These are phyloP conservation scores for Pantelozetes paolii DNA, from an alignment of 2,888 invertebrate species.

Conservation along the genomic window DNA sequence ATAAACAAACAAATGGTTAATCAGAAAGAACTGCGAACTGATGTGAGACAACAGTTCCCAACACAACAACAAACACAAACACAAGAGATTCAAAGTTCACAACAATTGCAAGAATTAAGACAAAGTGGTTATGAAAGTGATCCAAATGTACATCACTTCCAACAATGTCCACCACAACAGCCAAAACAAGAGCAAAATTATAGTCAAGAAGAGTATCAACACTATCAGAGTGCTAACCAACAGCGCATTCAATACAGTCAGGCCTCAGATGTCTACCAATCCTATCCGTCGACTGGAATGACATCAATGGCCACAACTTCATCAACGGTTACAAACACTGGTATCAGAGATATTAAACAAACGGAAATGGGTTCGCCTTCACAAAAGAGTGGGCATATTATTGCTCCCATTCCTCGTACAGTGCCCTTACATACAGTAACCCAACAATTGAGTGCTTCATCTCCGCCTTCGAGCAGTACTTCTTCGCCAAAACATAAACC, in stretches of 20 bases:
- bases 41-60: conserved; percentile 23
- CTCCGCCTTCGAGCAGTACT: conserved; percentile 11
- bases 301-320: conserved; percentile 21
- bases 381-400: background rate
- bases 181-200: conserved; percentile 36
- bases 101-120: conserved; percentile 2
- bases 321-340: conserved; percentile 46
- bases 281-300: conserved; percentile 21
- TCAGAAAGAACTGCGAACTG: conserved; percentile 31
- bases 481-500: conserved; percentile 29
- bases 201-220: conserved; percentile 24
- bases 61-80: background rate
- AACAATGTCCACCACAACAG: conserved; percentile 38
- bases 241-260: background rate
- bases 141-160: background rate
- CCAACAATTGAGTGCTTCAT: conserved; percentile 27
- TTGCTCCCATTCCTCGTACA: conserved; percentile 34
- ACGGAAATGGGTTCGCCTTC: conserved; percentile 18
- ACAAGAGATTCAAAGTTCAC: conserved; percentile 19
- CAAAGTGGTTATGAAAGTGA: background rate
- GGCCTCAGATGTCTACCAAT: conserved; percentile 3
- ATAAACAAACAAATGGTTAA: background rate
- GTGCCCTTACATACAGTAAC: conserved; percentile 39
- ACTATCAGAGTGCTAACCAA: background rate
- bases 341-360: background rate